Evolutionary conservation across 2,797 vertebrate species (phyloP).

Genomic region (Coregonus ussuriensis): DNA sequence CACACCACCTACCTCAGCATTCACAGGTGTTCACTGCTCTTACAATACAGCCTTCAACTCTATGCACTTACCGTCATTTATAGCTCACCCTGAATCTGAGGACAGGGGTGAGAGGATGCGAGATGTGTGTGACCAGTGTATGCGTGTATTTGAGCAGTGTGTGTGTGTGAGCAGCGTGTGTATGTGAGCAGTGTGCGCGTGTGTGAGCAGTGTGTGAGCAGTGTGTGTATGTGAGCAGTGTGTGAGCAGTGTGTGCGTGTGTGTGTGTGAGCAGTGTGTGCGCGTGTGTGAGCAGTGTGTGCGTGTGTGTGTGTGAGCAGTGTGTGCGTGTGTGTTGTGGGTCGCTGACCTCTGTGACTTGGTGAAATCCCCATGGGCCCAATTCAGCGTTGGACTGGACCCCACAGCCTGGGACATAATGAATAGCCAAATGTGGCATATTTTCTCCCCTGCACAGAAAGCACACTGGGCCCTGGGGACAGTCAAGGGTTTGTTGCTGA

Average conservation of each 20-base stretch:
- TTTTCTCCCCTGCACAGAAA: constrained; percentile 73
- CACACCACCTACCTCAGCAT: constrained; percentile 28
- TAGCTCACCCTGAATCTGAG: constrained; percentile 53
- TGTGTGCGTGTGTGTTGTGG: constrained; percentile 47
- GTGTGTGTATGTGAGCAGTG: too few species aligned
- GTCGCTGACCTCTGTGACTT: constrained; percentile 78
- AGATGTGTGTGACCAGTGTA: too few species aligned
- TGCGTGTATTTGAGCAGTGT: too few species aligned
- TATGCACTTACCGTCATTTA: constrained; percentile 73
- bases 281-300: constrained; percentile 27
- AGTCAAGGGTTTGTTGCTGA: constrained; percentile 47
- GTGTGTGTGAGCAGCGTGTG: too few species aligned
- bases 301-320: constrained; percentile 46
- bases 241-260: constrained; percentile 37
- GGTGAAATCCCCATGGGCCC: constrained; percentile 81
- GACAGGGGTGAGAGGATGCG: too few species aligned
- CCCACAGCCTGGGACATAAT: constrained; percentile 78
- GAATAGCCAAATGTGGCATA: constrained; percentile 76
- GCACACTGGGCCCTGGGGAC: constrained; percentile 69
- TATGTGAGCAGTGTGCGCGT: too few species aligned
- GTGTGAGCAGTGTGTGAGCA: constrained; percentile 35
- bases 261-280: too few species aligned
- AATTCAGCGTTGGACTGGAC: constrained; percentile 78
- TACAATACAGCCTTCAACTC: constrained; percentile 53
- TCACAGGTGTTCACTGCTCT: constrained; percentile 53